Conservation (phyloP, 2,888 invertebrate species). For the Agrotis ipsilon region DNA sequence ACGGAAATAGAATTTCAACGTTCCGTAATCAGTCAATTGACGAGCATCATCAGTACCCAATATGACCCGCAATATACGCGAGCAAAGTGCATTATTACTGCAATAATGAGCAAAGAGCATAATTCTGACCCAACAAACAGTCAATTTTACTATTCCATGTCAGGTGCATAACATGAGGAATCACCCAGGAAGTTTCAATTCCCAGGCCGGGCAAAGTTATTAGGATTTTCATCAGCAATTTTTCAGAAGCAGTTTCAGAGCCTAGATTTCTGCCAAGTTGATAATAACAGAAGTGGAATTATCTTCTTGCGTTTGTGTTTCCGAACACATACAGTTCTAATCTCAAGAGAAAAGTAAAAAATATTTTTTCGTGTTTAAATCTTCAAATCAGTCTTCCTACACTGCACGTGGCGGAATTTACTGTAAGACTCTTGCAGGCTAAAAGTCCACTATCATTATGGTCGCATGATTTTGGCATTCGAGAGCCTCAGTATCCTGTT, state of each 20-base stretch:
- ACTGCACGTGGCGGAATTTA: no score
- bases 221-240: background rate
- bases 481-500: no score
- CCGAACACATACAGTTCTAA: no score
- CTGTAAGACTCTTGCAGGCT: no score
- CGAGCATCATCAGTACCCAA: slow-evolving; percentile 51
- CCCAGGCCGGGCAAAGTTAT: background rate
- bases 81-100: slow-evolving; percentile 41
- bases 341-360: no score
- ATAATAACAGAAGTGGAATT: no score
- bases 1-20: slow-evolving; percentile 28
- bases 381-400: no score
- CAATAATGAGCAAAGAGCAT: slow-evolving; percentile 35
- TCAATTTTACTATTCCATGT: background rate
- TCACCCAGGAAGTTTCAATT: no score
- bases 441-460: no score
- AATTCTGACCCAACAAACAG: slow-evolving; percentile 30
- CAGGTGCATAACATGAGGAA: background rate
- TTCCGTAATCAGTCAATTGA: slow-evolving; percentile 51
- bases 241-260: background rate
- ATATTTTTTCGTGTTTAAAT: no score
- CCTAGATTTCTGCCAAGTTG: background rate
- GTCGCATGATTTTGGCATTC: no score
- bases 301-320: no score
- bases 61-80: slow-evolving; percentile 42